A percentile compares a stretch with the other conserved stretches of the same genome.
Conservation (phyloP, 2,888 invertebrate genomes). For the Cephus sareptanus region DNA sequence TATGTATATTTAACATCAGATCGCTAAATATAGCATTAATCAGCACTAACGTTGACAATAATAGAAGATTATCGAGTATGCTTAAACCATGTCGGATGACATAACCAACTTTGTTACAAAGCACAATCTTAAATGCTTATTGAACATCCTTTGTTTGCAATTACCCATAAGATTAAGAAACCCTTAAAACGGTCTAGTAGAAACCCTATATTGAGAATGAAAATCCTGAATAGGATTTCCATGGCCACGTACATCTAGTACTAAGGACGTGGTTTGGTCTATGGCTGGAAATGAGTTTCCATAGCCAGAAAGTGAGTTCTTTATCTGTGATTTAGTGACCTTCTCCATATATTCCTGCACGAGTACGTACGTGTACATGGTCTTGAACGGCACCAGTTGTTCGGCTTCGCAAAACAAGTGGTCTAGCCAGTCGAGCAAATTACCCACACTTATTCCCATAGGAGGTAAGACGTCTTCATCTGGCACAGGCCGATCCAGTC, state of each 20-base stretch:
- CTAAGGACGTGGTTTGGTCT: background rate
- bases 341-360: background rate
- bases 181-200: background rate
- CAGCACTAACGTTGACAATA: background rate
- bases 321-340: background rate
- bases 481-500: constrained; percentile 25
- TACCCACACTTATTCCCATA: constrained; percentile 53
- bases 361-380: background rate
- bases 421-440: constrained; percentile 62
- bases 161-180: background rate
- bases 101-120: background rate
- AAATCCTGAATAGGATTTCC: background rate
- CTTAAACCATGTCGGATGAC: background rate
- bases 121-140: background rate
- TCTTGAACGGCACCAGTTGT: background rate
- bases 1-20: background rate
- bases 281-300: background rate
- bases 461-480: constrained; percentile 53
- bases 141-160: background rate
- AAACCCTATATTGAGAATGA: background rate
- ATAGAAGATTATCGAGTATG: background rate
- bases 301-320: background rate
- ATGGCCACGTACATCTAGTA: too few species aligned
- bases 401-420: constrained; percentile 53
- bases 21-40: background rate